Evolutionary conservation across 1,140 invertebrate species (phyloP), one percentile per base, ranked within the genome.

Genomic region (Periplaneta americana): DNA sequence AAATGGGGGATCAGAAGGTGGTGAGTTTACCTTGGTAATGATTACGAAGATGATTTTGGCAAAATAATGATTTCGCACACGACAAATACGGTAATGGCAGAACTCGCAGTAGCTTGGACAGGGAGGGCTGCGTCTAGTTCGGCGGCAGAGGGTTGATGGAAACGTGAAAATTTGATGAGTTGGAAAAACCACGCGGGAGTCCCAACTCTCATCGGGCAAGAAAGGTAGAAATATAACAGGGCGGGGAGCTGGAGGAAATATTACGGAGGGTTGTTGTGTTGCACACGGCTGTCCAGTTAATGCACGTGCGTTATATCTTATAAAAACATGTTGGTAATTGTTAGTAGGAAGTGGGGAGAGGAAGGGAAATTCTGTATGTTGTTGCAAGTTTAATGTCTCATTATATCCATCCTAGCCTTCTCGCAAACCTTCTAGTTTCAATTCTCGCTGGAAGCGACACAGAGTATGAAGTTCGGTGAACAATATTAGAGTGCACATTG

Each of bases 131-230:
- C 34, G 28, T n/a, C n/a, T n/a, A n/a, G n/a, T n/a, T n/a, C n/a
- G n/a, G n/a, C n/a, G n/a, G n/a, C n/a, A 48, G 10, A 39, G 57
- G 37, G n/a, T 31, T 80, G 79, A 80, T 80, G 79, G 79, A 80
- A 80, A 80, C 18, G 37, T 80, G 79, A 80, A 80, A 80, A 80
- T 80, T 80, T 80, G 37, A 80, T 80, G 79, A 80, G 79, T 39
- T 80, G 79, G 34, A 80, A 80, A 79, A 80, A 57, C 79, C 79
- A 80, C 57, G 79, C 36, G 35, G 39, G 36, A 76, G 18, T 28
- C 75, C 18, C 75, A 76, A 22, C 18, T 35, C 75, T 35, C 75
- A 76, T 28, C 75, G 75, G 75, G 31, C 10, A 48, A 48, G 39
- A 48, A 48, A 18, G 39, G 39, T n/a, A n/a, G n/a, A n/a, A 15